These are phyloP conservation scores for Semicossyphus pulcher DNA, from an alignment of 2,113 vertebrate species.

Conservation along the genomic window DNA sequence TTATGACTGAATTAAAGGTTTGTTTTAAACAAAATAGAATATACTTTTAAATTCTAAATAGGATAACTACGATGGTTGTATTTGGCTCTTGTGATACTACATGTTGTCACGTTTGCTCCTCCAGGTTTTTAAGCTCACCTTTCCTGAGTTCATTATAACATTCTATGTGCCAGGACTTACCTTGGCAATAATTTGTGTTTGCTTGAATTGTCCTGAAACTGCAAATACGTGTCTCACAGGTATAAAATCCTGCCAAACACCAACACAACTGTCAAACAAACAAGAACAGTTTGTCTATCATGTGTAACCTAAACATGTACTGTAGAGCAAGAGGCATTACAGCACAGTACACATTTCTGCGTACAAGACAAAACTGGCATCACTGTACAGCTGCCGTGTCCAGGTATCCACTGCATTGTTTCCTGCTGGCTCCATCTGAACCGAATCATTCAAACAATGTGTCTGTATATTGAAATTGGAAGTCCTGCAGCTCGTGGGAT, in stretches of 20 bases:
- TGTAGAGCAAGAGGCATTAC: too few relatives aligned
- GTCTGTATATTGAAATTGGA: not conserved
- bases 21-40: too few relatives aligned
- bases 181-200: slow-evolving; percentile 24
- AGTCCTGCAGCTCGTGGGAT: not conserved
- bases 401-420: not conserved
- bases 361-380: not conserved
- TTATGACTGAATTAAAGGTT: too few relatives aligned
- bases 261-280: not conserved
- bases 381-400: not conserved
- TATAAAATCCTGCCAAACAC: not conserved
- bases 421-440: not conserved
- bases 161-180: not conserved
- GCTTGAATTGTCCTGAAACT: not conserved
- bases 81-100: too few relatives aligned
- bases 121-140: not conserved
- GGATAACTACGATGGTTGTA: too few relatives aligned
- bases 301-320: too few relatives aligned
- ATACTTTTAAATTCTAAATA: too few relatives aligned
- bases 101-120: not conserved
- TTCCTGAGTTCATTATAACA: not conserved
- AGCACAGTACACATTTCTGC: not conserved
- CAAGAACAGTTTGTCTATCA: slow-evolving; percentile 4
- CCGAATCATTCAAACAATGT: not conserved
- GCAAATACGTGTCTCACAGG: not conserved